Conservation (phyloP, 2,888 invertebrate genomes). For the Rhamnusium bicolor region DNA sequence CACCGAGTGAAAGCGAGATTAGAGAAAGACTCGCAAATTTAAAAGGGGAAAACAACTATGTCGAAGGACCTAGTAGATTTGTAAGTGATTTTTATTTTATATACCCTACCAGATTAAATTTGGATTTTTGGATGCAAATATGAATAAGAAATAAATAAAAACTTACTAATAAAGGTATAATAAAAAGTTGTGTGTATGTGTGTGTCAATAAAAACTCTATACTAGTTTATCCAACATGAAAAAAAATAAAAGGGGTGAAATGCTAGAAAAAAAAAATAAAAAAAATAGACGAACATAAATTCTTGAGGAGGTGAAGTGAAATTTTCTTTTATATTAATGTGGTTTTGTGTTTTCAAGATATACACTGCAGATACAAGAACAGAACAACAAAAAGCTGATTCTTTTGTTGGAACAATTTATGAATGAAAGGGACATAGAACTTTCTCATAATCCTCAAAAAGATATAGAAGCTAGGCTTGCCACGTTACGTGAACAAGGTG, state of each 20-base stretch:
- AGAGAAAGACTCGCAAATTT: slow-evolving; percentile 78
- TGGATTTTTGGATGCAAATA: too few species aligned
- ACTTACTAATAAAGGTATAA: too few species aligned
- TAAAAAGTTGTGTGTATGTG: too few species aligned
- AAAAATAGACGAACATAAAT: too few species aligned
- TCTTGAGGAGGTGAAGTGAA: too few species aligned
- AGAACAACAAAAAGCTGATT: slow-evolving; percentile 81
- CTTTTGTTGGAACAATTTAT: slow-evolving; percentile 76
- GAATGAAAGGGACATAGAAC: slow-evolving; percentile 71
- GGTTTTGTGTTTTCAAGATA: slow-evolving; percentile 63
- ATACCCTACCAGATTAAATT: too few species aligned
- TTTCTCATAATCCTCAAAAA: slow-evolving; percentile 71
- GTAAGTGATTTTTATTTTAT: slow-evolving; percentile 60
- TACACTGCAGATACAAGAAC: slow-evolving; percentile 75
- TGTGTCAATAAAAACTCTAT: too few species aligned
- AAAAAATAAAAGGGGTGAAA: too few species aligned
- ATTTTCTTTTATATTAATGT: neutral
- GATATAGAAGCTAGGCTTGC: slow-evolving; percentile 75
- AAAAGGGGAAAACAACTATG: slow-evolving; percentile 74
- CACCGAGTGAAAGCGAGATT: slow-evolving; percentile 78
- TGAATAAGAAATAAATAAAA: too few species aligned
- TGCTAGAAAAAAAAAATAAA: too few species aligned
- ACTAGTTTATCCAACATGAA: too few species aligned
- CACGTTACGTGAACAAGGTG: slow-evolving; percentile 71
- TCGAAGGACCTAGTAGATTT: slow-evolving; percentile 64